These are phyloP conservation scores for Lytechinus variegatus DNA, from an alignment of 35 echinoderm and acorn worm genomes.

Conservation along the genomic window DNA sequence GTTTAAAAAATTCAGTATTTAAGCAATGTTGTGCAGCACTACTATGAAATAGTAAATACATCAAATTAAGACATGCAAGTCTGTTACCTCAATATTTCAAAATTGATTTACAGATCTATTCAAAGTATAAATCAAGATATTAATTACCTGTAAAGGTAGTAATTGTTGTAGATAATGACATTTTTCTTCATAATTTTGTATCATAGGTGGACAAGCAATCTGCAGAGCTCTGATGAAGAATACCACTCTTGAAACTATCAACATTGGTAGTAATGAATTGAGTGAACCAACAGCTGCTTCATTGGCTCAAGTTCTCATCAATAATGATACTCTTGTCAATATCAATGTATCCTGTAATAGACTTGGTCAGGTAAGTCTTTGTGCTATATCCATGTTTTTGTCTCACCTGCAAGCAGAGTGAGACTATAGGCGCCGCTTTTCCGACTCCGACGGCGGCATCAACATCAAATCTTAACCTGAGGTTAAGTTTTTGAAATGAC, in stretches of 20 bases:
- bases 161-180: neutral
- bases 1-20: too few relatives aligned
- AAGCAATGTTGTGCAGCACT: too few relatives aligned
- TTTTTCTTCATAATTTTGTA: neutral
- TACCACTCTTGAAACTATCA: conserved; percentile 80
- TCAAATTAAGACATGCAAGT: neutral
- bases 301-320: conserved; percentile 88
- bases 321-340: conserved; percentile 78
- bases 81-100: neutral
- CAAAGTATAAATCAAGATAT: neutral
- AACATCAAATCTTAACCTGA: too few relatives aligned
- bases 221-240: conserved; percentile 87
- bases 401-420: too few relatives aligned
- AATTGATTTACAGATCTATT: neutral
- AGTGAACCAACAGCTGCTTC: conserved; percentile 96
- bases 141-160: neutral
- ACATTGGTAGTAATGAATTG: conserved; percentile 89
- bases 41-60: neutral
- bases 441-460: too few relatives aligned
- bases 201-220: conserved; percentile 85
- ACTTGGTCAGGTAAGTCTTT: conserved; percentile 86
- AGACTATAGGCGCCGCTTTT: too few relatives aligned
- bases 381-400: too few relatives aligned
- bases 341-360: conserved; percentile 94
- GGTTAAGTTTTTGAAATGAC: too few relatives aligned